Evolutionary conservation across 2,888 invertebrate species (phyloP), one percentile per base, ranked within the genome.

Genomic region (Unio pictorum): DNA sequence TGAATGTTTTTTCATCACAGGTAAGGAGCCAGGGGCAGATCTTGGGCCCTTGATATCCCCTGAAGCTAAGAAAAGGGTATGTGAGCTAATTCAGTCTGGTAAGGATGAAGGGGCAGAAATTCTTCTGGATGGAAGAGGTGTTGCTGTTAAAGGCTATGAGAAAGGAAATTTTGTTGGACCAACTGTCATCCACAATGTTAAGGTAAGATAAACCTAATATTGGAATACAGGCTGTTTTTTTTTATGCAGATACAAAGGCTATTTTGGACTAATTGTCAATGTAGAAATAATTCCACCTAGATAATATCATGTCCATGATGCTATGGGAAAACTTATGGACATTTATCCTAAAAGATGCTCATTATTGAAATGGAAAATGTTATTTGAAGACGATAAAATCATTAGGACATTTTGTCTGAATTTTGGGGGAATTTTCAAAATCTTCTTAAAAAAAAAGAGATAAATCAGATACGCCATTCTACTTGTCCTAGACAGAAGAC

Each of bases 81-180:
- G 92, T 58, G 92, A 93, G 7, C 92, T 98, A 20, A 92, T 99
- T 20, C 95, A 97, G 89, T 95, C 95, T 54, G 94, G 94, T 4
- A 92, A 95, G 0, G 93, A 95, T 78, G 94, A 96, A 82, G 99
- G 99, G 67, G 99, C 98, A 0, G 93, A 95, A 75, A 92, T 97
- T 59, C 91, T 93, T 7, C 92, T 99, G 61, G 99, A 99, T 90
- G 99, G 99, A 0, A 93, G 98, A 64, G 92, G 93, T 64, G 88
- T 96, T 68, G 93, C 92, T 70, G 97, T 99, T 0, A 85, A 94
- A 3, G 97, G 96, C 67, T 99, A 94, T 89, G 98, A 98, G 85
- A 95, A 95, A 60, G 99, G 99, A 73, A 99, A 99, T 92, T 99
- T 99, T 90, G 95, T 99, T 15, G 99, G 98, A 1, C 98, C 99